Conservation (phyloP, 2,797 vertebrate genomes). For the Ataeniobius toweri region DNA sequence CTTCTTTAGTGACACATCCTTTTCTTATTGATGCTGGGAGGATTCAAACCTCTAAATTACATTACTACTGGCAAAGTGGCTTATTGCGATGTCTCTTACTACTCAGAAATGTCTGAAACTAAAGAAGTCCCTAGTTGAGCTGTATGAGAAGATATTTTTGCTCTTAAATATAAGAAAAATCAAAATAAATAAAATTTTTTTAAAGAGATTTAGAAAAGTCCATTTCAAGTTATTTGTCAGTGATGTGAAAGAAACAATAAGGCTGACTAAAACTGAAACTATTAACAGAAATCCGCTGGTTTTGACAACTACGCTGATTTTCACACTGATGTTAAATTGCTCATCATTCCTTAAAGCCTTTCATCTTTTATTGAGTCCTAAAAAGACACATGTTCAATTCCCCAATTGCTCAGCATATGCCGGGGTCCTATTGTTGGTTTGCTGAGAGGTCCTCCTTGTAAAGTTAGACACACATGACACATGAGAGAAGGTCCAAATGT, state of each 20-base stretch:
- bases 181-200: too few species aligned
- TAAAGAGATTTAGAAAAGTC: not conserved
- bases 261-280: not conserved
- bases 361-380: conserved; percentile 79
- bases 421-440: conserved; percentile 67
- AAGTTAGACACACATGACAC: conserved; percentile 56
- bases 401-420: conserved; percentile 74
- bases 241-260: not conserved
- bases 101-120: not conserved
- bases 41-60: not conserved
- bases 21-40: not conserved
- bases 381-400: conserved; percentile 75
- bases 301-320: conserved; percentile 31
- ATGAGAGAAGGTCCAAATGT: conserved; percentile 32
- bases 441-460: conserved; percentile 58
- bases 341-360: conserved; percentile 64
- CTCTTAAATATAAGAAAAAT: too few species aligned
- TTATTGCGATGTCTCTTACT: not conserved
- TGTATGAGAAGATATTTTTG: not conserved
- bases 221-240: not conserved
- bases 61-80: not conserved
- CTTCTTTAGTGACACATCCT: not conserved
- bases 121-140: not conserved
- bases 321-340: conserved; percentile 67
- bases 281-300: conserved; percentile 17